Evolutionary conservation across 1,140 invertebrate species (phyloP).

Genomic region (Rhyacophila brunnea): DNA sequence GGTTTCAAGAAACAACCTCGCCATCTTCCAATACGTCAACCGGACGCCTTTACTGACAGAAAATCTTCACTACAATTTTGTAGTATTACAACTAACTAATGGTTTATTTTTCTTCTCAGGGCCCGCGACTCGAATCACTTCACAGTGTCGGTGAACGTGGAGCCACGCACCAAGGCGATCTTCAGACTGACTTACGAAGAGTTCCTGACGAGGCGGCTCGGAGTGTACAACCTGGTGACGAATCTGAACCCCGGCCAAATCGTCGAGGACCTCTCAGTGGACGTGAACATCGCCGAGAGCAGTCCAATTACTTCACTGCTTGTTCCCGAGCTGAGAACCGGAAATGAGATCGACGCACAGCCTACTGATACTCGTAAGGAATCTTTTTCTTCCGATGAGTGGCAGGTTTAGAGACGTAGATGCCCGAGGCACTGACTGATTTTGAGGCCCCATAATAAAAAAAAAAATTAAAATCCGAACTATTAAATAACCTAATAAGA

Average conservation of each 20-base stretch:
- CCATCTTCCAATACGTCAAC: too few relatives aligned
- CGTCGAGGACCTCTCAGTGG: constrained; percentile 58
- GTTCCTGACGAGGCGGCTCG: constrained; percentile 55
- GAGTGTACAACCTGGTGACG: constrained; percentile 61
- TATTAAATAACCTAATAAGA: too few relatives aligned
- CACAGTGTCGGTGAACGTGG: constrained; percentile 62
- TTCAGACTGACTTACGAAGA: constrained; percentile 69
- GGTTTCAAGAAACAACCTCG: too few relatives aligned
- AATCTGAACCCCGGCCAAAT: constrained; percentile 61
- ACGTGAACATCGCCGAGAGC: constrained; percentile 58
- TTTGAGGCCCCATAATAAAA: too few relatives aligned
- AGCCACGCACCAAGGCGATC: constrained; percentile 55
- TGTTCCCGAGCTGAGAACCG: constrained; percentile 59
- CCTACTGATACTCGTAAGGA: constrained; percentile 50
- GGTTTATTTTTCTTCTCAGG: too few relatives aligned
- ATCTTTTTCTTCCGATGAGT: too few relatives aligned
- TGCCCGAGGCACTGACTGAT: too few relatives aligned
- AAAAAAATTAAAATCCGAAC: too few relatives aligned
- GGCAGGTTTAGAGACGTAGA: too few relatives aligned
- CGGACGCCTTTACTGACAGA: too few relatives aligned
- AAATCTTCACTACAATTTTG: too few relatives aligned
- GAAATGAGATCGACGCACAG: constrained; percentile 57
- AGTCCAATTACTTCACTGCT: constrained; percentile 55
- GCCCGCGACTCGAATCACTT: constrained; percentile 66
- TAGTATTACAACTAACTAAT: too few relatives aligned